Conservation (phyloP, 2,113 vertebrate species). For the Trichomycterus rosablanca region DNA sequence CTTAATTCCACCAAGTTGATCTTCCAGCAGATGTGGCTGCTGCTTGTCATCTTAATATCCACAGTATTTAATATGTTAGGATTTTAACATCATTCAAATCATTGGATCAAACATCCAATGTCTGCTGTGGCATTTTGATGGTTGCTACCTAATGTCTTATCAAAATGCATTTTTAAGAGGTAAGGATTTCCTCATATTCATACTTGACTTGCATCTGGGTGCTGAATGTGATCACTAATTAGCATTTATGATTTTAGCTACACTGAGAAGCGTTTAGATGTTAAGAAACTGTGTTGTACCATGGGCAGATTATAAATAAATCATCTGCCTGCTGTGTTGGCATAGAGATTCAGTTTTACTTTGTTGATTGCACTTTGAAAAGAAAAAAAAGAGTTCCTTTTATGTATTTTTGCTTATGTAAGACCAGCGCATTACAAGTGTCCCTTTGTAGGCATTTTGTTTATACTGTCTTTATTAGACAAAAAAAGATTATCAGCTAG, state of each 20-base stretch:
- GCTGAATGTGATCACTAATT: conserved; percentile 24
- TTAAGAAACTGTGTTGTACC: conserved; percentile 11
- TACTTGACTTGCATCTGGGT: conserved; percentile 41
- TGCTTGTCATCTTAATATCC: conserved; percentile 41
- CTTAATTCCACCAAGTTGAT: conserved; percentile 29
- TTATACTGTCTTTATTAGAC: conserved; percentile 17
- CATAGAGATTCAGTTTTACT: conserved; percentile 12
- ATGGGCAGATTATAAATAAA: conserved; percentile 1
- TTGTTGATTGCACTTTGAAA: conserved; percentile 24
- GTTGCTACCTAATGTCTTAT: conserved; percentile 6
- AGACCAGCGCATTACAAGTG: conserved; percentile 28
- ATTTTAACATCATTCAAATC: conserved; percentile 33
- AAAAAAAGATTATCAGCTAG: conserved; percentile 23
- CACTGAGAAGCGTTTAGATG: background rate
- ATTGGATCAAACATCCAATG: conserved; percentile 22
- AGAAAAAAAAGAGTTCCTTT: conserved; percentile 10
- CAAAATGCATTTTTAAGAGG: conserved; percentile 15
- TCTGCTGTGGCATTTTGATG: conserved; percentile 36
- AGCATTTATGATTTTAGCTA: conserved; percentile 29
- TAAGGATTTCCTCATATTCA: conserved; percentile 30
- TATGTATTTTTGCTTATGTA: conserved; percentile 28
- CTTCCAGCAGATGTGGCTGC: conserved; percentile 40
- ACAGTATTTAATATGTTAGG: conserved; percentile 42
- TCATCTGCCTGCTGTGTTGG: conserved; percentile 1
- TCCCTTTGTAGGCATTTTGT: conserved; percentile 13